Base-by-base conservation (phyloP, 2,888 invertebrate species). In the Leptopilina myrica region DNA sequence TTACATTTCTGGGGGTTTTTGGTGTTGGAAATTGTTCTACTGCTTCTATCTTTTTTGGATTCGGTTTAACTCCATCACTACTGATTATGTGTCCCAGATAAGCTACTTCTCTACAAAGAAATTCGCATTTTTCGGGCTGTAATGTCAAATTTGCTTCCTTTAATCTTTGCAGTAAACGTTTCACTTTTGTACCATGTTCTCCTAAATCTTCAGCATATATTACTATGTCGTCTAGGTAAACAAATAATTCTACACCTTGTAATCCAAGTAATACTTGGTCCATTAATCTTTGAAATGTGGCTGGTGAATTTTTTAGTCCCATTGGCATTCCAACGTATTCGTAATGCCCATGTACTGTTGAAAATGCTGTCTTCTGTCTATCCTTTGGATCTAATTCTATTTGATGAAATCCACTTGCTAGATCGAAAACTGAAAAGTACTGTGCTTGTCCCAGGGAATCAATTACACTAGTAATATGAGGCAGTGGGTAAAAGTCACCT, bases 311-410 rank as follows among this genome's bases (percentile, higher is more conserved):
- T 56, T 81, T 83, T 20, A 84, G 62, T 1, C 85, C 86, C 66
- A 87, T 87, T 0, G 85, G 86, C 86, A 89, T 86, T 49, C 86
- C 59, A 6, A 76, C 66, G 69, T 81, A 89, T 79, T 88, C 85
- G 49, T 85, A 84, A 76, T 88, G 88, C 5, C 87, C 86, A 53
- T 85, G 81, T 67, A 86, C 85, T 8, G 82, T 81, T 1, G 80
- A 83, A 78, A 89, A 88, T 3, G 82, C 85, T 26, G 84, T 85
- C 79, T 83, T 81, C 33, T 76, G 66, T 20, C 15, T 43, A 62
- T 26, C 49, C 2, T 9, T 2, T 0, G 49, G 49, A 11, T 49
- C 49, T 49, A 49, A 3, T 49, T 49, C 49, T 11, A 85, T 83
- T 76, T 84, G 84, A 33, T 83, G 82, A 64, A 83, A 86, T 43